Base-by-base conservation (phyloP, 2,797 vertebrate species). In the Fistularia tabacaria region DNA sequence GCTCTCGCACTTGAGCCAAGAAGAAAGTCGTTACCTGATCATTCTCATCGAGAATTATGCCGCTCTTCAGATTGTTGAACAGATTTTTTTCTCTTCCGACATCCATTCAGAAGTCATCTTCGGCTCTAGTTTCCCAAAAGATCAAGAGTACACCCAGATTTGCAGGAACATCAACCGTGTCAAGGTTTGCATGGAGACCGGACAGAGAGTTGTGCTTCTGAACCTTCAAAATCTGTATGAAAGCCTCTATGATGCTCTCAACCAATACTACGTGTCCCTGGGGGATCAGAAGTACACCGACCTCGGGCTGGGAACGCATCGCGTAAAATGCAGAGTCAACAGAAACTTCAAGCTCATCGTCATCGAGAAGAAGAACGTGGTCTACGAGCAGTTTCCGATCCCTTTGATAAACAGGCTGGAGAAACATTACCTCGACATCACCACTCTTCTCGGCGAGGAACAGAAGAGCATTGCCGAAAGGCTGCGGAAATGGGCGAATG, bases 131-230 rank as follows among this genome's bases (percentile, higher is more conserved):
- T 99, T 99, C 55, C 95, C 94, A 0, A 94, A 91, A 83, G 97
- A 99, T 76, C 97, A 98, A 38, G 95, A 99, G 56, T 99, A 99
- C 10, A 93, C 94, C 7, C 97, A 98, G 63, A 92, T 99, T 65
- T 99, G 97, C 85, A 88, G 93, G 56, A 96, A 97, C 80, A 97
- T 99, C 82, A 98, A 98, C 77, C 89, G 94, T 15, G 93, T 99
- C 10, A 99, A 99, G 81, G 87, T 95, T 61, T 98, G 97, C 84
- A 99, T 99, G 97, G 97, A 99, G 76, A 98, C 95, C 0, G 97
- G 97, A 51, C 89, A 90, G 80, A 95, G 75, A 51, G 91, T 95
- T 9, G 90, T 99, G 41, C 94, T 99, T 6, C 91, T 99, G 44
- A 98, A 98, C 81, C 81, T 99, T 74, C 97, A 97, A 49, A 98